Conservation (phyloP, 2,113 vertebrate genomes). For the Laterallus jamaicensis region DNA sequence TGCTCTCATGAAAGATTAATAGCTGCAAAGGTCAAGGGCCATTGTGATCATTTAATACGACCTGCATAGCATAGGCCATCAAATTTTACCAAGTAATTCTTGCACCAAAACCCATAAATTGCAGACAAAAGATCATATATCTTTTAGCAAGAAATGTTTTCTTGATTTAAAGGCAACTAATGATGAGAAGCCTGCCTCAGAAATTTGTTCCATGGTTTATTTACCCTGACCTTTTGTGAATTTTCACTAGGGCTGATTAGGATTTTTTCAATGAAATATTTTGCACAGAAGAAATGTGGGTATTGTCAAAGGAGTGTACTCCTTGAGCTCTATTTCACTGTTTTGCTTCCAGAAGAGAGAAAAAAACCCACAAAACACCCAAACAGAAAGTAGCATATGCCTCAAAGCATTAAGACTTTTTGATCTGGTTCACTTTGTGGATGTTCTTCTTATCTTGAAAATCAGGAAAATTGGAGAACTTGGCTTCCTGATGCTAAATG, state of each 20-base stretch:
- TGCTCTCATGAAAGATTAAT: conserved; percentile 28
- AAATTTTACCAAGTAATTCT: conserved; percentile 30
- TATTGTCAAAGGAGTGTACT: neutral
- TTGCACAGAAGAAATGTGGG: neutral
- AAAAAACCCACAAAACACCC: too few species aligned
- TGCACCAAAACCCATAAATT: neutral
- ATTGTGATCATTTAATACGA: conserved; percentile 19
- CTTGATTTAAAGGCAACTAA: conserved; percentile 4
- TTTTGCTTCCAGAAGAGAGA: neutral
- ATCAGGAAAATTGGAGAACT: neutral
- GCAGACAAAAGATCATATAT: neutral
- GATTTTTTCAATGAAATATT: neutral
- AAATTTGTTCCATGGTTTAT: neutral
- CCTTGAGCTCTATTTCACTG: neutral
- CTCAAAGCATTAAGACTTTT: neutral
- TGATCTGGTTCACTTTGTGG: neutral
- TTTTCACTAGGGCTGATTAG: neutral
- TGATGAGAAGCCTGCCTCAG: neutral
- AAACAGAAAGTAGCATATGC: neutral
- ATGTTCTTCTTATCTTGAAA: neutral
- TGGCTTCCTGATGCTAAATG: neutral
- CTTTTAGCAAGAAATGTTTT: neutral
- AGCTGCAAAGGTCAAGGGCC: conserved; percentile 18
- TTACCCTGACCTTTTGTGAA: neutral
- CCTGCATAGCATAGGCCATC: neutral